Conservation (phyloP, 2,113 vertebrate species). For the Oenanthe oenanthe region DNA sequence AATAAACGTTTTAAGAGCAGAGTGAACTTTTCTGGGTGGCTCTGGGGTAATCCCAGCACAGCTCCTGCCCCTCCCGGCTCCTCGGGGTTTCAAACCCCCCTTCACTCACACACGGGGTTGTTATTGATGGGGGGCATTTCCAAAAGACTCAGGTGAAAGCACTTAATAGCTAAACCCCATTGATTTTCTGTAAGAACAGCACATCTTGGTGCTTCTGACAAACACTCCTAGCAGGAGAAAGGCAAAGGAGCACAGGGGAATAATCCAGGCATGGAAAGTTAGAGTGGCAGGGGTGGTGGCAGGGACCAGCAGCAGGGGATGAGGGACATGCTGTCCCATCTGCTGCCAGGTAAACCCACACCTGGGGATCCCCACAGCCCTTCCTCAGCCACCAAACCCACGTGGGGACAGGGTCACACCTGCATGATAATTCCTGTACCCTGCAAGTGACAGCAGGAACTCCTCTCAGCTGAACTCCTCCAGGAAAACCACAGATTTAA, state of each 20-base stretch:
- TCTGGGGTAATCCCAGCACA: background rate
- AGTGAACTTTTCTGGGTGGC: constrained; percentile 34
- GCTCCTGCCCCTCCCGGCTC: background rate
- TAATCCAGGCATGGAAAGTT: background rate
- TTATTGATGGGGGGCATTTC: background rate
- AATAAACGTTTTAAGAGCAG: constrained; percentile 43
- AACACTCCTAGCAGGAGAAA: background rate
- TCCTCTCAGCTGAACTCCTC: background rate
- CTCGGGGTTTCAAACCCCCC: background rate
- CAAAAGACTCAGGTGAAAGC: constrained; percentile 9
- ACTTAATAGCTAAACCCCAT: constrained; percentile 35
- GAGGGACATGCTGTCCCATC: background rate
- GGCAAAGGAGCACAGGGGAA: background rate
- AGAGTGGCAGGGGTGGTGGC: fast-evolving
- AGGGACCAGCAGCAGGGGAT: background rate
- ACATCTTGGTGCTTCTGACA: background rate
- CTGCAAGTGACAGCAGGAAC: background rate
- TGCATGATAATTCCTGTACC: fast-evolving
- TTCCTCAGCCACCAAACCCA: background rate
- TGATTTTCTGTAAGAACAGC: constrained; percentile 47
- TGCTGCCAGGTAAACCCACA: background rate
- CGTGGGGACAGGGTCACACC: fast-evolving
- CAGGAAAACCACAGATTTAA: background rate
- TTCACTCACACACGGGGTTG: background rate
- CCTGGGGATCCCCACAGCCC: background rate